Evolutionary conservation across 2,113 vertebrate species (phyloP).

Genomic region (Istiophorus platypterus): DNA sequence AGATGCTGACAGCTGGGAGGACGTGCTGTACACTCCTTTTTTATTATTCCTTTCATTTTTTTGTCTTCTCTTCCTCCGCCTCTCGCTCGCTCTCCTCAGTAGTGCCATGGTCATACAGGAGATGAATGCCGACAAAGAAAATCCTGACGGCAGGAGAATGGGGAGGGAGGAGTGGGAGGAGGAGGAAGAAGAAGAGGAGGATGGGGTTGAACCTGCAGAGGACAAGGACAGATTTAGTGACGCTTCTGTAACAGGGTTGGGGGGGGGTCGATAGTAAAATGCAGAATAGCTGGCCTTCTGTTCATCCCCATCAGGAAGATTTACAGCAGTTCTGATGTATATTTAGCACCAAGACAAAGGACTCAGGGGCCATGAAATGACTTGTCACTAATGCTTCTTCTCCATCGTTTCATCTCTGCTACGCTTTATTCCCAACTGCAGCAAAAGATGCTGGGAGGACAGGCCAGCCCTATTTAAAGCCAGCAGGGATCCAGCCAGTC

Average conservation of each 20-base stretch:
- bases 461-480: constrained; percentile 53
- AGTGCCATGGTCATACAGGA: constrained; percentile 61
- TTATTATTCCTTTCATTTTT: constrained; percentile 30
- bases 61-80: constrained; percentile 25
- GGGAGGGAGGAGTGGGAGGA: constrained; percentile 21
- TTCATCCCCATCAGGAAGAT: constrained; percentile 13
- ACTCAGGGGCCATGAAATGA: constrained; percentile 42
- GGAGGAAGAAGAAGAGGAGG: constrained; percentile 20
- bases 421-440: constrained; percentile 29
- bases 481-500: background rate
- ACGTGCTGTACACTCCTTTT: constrained; percentile 29
- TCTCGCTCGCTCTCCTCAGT: constrained; percentile 32
- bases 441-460: constrained; percentile 55
- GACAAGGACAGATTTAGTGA: constrained; percentile 54
- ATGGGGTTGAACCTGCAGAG: constrained; percentile 37
- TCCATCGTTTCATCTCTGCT: constrained; percentile 27
- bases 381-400: constrained; percentile 42
- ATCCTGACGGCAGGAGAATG: constrained; percentile 60
- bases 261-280: constrained; percentile 24
- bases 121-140: constrained; percentile 60
- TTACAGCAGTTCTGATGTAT: constrained; percentile 32
- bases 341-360: constrained; percentile 49
- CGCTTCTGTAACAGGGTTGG: constrained; percentile 22
- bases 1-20: constrained; percentile 12
- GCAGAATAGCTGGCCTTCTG: constrained; percentile 2